These are phyloP conservation scores for Oopsacas minuta DNA, from an alignment of 37 sponge, comb jelly and placozoan species.

Conservation along the genomic window DNA sequence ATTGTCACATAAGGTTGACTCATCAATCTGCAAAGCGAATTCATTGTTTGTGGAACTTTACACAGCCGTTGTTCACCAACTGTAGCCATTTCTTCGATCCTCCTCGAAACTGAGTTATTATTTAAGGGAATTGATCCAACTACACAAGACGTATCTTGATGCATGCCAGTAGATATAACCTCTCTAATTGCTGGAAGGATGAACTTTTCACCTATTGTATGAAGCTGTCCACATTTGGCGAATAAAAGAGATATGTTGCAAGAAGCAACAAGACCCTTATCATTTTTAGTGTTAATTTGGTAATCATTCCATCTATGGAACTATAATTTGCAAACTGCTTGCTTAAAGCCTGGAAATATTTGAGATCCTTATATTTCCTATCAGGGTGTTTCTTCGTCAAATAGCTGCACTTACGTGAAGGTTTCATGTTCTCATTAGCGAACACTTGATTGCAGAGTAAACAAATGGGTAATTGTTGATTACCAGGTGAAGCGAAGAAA, in stretches of 20 bases:
- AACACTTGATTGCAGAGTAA: conserved; percentile 19
- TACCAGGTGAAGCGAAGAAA: conserved; percentile 5
- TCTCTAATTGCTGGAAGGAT: conserved; percentile 6
- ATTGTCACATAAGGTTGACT: conserved; percentile 17
- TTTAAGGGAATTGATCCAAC: conserved; percentile 10
- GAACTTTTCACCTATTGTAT: neutral
- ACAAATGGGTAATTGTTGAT: conserved; percentile 16
- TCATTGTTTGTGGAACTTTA: conserved; percentile 7
- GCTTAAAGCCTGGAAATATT: too few species aligned
- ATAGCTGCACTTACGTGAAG: neutral
- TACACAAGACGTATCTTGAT: conserved; percentile 15
- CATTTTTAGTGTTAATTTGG: neutral
- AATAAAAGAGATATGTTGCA: neutral
- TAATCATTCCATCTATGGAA: conserved; percentile 14
- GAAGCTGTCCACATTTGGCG: conserved; percentile 15
- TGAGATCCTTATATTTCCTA: conserved; percentile 10
- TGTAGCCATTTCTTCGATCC: conserved; percentile 2
- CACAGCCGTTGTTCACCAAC: neutral
- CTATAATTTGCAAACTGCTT: conserved; percentile 2
- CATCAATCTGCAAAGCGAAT: conserved; percentile 19
- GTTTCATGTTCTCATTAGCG: neutral
- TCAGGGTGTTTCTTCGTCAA: conserved; percentile 19
- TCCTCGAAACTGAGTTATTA: conserved; percentile 17
- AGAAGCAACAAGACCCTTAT: neutral
- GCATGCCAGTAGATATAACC: conserved; percentile 10